Percentiles rank a stretch among this genome's conserved stretches.
These are phyloP conservation scores for Ormia ochracea DNA, from an alignment of 2,888 invertebrate species.

Conservation along the genomic window DNA sequence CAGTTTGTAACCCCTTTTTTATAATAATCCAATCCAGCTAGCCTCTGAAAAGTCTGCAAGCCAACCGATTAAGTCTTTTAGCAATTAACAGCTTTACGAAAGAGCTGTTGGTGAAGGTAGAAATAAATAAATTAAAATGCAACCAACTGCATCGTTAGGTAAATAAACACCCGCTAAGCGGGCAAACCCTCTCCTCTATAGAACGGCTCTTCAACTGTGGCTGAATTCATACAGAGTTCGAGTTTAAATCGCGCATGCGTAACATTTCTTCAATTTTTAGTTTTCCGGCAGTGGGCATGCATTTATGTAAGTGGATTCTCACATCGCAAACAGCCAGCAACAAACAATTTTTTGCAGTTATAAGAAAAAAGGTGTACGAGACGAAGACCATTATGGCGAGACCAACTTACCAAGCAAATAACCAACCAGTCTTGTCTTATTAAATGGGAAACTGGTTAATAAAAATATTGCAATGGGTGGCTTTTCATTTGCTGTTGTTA, in stretches of 20 bases:
- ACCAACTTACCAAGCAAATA: not conserved
- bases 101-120: not conserved
- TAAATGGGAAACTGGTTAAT: slow-evolving; percentile 53
- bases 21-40: not conserved
- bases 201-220: not conserved
- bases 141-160: slow-evolving; percentile 38
- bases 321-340: slow-evolving; percentile 13
- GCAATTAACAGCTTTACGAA: slow-evolving; percentile 17
- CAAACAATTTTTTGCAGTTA: not conserved
- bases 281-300: slow-evolving; percentile 40
- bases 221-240: not conserved
- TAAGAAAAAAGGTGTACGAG: not conserved
- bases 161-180: slow-evolving; percentile 34
- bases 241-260: slow-evolving; percentile 54
- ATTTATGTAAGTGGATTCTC: slow-evolving; percentile 7
- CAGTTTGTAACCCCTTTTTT: slow-evolving; percentile 49
- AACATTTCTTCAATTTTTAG: slow-evolving; percentile 45
- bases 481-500: slow-evolving; percentile 49
- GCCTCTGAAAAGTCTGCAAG: not conserved
- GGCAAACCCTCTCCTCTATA: not conserved
- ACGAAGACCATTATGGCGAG: slow-evolving; percentile 6
- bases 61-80: not conserved
- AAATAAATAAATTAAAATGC: slow-evolving; percentile 22
- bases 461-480: slow-evolving; percentile 56
- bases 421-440: slow-evolving; percentile 34